Percentiles rank a stretch among this genome's conserved stretches.
Evolutionary conservation across 2,888 invertebrate genomes (phyloP).

Genomic region (Pilophorus perplexus): DNA sequence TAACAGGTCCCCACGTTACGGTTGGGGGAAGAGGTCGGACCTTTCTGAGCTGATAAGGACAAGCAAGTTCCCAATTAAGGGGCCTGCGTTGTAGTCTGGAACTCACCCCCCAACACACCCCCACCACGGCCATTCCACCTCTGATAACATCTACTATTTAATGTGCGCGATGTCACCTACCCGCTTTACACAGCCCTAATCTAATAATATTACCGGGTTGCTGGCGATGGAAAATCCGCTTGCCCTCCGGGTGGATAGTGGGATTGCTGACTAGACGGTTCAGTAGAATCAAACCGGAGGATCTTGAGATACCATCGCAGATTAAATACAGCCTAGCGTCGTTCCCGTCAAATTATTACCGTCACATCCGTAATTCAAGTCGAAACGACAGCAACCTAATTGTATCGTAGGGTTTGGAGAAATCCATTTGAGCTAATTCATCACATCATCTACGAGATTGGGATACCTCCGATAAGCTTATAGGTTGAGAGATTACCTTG

Average conservation of each 20-base stretch:
- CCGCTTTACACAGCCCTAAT: slow-evolving; percentile 17
- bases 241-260: background rate
- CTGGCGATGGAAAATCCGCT: background rate
- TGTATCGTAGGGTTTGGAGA: too few species aligned
- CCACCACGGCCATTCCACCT: background rate
- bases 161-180: slow-evolving; percentile 11
- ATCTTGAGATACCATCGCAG: background rate
- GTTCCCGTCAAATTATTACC: too few species aligned
- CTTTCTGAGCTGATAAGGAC: slow-evolving; percentile 12
- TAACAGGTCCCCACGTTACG: slow-evolving; percentile 7
- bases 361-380: too few species aligned
- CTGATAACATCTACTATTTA: slow-evolving; percentile 15
- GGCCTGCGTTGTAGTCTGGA: slow-evolving; percentile 4
- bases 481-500: too few species aligned
- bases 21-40: background rate
- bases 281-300: background rate
- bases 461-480: too few species aligned
- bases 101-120: too few species aligned
- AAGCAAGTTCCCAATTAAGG: slow-evolving; percentile 26
- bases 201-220: slow-evolving; percentile 7
- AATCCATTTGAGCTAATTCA: too few species aligned
- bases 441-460: too few species aligned
- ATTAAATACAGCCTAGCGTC: background rate
- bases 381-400: too few species aligned
- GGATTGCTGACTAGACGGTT: slow-evolving; percentile 4